phyloP scores from a whole-genome alignment of 1,140 invertebrate genomes.

The Drosophila bocqueti region DNA sequence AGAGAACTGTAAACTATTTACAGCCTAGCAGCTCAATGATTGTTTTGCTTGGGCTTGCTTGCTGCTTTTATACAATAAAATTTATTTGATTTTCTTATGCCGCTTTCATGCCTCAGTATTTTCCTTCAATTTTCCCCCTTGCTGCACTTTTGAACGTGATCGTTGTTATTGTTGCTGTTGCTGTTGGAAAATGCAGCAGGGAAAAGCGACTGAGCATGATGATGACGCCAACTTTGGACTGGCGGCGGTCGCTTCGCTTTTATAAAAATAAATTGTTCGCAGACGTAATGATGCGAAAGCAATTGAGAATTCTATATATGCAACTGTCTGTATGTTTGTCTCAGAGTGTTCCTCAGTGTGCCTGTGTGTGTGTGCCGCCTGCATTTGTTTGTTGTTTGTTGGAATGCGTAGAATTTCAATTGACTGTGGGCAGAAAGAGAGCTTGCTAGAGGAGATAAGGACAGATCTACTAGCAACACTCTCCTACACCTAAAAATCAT shows the following conservation, averaged over 20 bases:
- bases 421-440: conserved; percentile 65
- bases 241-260: conserved; percentile 70
- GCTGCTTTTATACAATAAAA: conserved; percentile 79
- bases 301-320: conserved; percentile 83
- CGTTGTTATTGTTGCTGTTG: conserved; percentile 36
- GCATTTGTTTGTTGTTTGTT: conserved; percentile 78
- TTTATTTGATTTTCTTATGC: conserved; percentile 82
- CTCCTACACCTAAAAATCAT: conserved; percentile 21
- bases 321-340: conserved; percentile 59
- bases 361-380: conserved; percentile 40
- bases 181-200: conserved; percentile 22
- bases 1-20: conserved; percentile 80
- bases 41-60: conserved; percentile 60
- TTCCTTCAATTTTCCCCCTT: conserved; percentile 73
- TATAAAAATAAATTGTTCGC: conserved; percentile 83
- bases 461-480: conserved; percentile 6
- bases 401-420: conserved; percentile 83
- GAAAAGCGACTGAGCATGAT: conserved; percentile 33
- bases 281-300: conserved; percentile 83
- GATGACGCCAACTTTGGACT: conserved; percentile 51
- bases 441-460: not conserved
- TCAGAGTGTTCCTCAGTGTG: conserved; percentile 1
- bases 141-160: conserved; percentile 71
- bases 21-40: conserved; percentile 72
- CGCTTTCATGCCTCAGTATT: conserved; percentile 81